These are phyloP conservation scores for Chaetodon trifascialis DNA, from an alignment of 2,113 vertebrate genomes.

Conservation along the genomic window DNA sequence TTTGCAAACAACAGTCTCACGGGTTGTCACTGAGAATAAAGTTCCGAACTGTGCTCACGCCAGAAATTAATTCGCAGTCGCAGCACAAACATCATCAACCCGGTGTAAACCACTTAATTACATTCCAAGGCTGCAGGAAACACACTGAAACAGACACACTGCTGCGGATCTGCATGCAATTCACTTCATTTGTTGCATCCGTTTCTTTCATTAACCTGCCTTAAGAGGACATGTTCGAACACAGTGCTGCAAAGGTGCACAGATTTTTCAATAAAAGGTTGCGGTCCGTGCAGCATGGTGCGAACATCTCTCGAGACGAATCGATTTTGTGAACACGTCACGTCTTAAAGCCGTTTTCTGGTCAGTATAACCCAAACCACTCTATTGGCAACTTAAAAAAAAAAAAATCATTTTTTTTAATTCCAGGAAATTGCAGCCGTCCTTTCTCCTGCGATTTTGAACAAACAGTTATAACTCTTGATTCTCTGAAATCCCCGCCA, in stretches of 20 bases:
- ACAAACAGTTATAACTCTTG: conserved; percentile 79
- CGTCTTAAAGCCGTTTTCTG: conserved; percentile 6
- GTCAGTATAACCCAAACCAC: conserved; percentile 10
- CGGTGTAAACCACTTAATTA: conserved; percentile 64
- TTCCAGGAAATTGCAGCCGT: conserved; percentile 60
- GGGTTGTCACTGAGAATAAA: conserved; percentile 47
- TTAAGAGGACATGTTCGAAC: conserved; percentile 22
- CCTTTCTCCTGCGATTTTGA: conserved; percentile 66
- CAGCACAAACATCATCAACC: conserved; percentile 53
- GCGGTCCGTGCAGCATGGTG: background rate
- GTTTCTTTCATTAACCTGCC: conserved; percentile 41
- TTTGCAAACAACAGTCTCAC: conserved; percentile 64
- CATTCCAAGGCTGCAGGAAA: conserved; percentile 42
- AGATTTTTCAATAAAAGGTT: conserved; percentile 4
- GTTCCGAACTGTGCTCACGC: conserved; percentile 7
- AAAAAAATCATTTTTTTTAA: conserved; percentile 65
- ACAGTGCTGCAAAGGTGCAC: background rate
- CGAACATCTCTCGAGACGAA: background rate
- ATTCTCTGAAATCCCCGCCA: conserved; percentile 73
- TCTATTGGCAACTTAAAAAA: conserved; percentile 48
- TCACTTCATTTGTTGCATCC: conserved; percentile 34
- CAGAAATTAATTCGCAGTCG: conserved; percentile 35
- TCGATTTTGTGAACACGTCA: conserved; percentile 11
- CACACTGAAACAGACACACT: conserved; percentile 20
- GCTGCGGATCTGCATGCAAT: conserved; percentile 11